Conservation (phyloP, 2,113 vertebrate species). For the Arothron firmamentum region DNA sequence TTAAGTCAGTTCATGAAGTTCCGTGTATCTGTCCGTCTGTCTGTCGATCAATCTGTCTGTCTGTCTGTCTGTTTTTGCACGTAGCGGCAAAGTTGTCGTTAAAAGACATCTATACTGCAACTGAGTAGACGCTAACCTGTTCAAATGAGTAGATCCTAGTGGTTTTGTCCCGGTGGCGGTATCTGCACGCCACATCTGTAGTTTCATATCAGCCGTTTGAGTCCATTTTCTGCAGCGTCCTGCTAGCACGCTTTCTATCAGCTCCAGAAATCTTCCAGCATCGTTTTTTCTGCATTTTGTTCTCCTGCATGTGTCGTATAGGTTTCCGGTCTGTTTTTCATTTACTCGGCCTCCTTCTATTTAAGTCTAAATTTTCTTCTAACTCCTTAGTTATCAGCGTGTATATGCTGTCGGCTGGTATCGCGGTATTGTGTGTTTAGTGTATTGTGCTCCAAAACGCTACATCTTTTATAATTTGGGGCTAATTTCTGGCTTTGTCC, state of each 20-base stretch:
- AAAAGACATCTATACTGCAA: conserved; percentile 11
- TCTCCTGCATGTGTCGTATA: conserved; percentile 29
- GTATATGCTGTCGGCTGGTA: no score
- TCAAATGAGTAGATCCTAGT: no score
- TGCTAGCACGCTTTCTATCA: background rate
- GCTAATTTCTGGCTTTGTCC: no score
- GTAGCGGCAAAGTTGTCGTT: conserved; percentile 25
- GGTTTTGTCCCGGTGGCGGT: conserved; percentile 2
- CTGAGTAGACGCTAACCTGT: conserved; percentile 6
- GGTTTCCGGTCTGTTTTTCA: conserved; percentile 38
- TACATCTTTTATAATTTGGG: no score
- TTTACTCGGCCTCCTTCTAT: conserved; percentile 52
- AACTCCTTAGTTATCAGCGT: conserved; percentile 12
- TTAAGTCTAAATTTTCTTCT: conserved; percentile 38
- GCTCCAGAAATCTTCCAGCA: conserved; percentile 19
- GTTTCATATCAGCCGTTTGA: no score
- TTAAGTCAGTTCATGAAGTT: conserved; percentile 19
- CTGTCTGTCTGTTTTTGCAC: conserved; percentile 14
- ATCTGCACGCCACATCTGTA: no score
- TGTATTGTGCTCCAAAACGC: no score
- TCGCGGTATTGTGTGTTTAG: no score
- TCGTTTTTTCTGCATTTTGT: conserved; percentile 24
- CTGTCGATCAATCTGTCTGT: conserved; percentile 3
- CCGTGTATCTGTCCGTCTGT: conserved; percentile 1
- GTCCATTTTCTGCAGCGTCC: no score